These are phyloP conservation scores for Sylvietta virens DNA, from an alignment of 2,113 vertebrate species.

Conservation along the genomic window DNA sequence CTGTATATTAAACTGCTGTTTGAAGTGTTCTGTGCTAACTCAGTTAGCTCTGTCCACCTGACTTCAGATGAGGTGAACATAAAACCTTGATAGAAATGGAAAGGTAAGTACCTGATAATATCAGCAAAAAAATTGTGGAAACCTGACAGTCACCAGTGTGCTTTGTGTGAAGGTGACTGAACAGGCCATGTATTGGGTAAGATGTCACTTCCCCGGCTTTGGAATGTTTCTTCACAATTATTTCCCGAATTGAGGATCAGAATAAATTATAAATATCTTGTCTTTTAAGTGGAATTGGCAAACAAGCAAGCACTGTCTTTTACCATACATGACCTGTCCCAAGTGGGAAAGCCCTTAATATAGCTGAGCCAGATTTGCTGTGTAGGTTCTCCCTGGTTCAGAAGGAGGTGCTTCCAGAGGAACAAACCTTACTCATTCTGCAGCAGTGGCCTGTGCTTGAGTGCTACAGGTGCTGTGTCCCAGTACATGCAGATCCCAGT, in stretches of 20 bases:
- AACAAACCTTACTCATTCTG: not conserved
- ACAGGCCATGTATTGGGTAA: not conserved
- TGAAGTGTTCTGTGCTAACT: not conserved
- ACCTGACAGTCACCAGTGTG: not conserved
- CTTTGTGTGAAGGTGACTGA: not conserved
- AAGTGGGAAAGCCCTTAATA: not conserved
- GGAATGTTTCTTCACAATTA: conserved; percentile 10
- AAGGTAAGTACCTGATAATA: not conserved
- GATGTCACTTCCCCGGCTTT: not conserved
- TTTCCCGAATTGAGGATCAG: conserved; percentile 2
- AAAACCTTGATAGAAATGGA: not conserved
- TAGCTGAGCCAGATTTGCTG: not conserved
- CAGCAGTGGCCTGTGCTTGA: not conserved
- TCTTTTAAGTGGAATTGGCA: conserved; percentile 1
- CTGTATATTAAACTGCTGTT: not conserved
- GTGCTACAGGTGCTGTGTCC: not conserved
- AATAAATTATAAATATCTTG: not conserved
- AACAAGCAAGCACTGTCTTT: not conserved
- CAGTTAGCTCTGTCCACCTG: not conserved
- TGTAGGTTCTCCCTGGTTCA: not conserved
- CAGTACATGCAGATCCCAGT: not conserved
- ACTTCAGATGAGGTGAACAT: not conserved
- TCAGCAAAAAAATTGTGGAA: not conserved
- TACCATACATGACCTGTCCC: not conserved
- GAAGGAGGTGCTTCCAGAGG: not conserved